Evolutionary conservation across 2,113 vertebrate genomes (phyloP).

Genomic region (Thomomys bottae): DNA sequence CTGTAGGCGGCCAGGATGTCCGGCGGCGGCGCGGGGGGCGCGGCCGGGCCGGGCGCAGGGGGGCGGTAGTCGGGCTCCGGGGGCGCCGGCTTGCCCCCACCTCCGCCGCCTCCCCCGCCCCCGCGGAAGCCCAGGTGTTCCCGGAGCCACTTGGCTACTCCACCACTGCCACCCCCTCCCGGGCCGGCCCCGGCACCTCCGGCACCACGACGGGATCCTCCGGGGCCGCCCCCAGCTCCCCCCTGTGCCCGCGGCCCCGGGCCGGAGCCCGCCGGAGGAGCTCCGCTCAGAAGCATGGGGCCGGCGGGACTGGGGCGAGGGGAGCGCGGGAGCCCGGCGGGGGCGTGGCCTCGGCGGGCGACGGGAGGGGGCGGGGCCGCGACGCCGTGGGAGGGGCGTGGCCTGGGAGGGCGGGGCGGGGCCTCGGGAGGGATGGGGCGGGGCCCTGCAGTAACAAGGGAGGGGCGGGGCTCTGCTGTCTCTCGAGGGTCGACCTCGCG

Average conservation of each 20-base stretch:
- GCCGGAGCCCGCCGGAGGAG: constrained; percentile 76
- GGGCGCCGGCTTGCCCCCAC: constrained; percentile 90
- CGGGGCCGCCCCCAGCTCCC: constrained; percentile 74
- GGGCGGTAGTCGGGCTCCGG: constrained; percentile 94
- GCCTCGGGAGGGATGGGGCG: constrained; percentile 45
- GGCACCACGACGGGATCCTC: constrained; percentile 62
- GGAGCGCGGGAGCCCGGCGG: constrained; percentile 1
- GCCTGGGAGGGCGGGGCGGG: constrained; percentile 43
- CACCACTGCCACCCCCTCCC: constrained; percentile 88
- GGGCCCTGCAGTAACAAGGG: constrained; percentile 54
- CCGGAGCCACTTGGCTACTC: constrained; percentile 97
- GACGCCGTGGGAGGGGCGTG: not conserved
- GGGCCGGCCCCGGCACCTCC: constrained; percentile 71
- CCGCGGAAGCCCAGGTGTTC: constrained; percentile 95
- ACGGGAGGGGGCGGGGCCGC: constrained; percentile 60
- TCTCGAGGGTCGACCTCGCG: not conserved
- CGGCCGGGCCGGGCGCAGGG: constrained; percentile 81
- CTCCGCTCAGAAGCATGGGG: constrained; percentile 86
- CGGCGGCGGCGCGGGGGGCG: constrained; percentile 89
- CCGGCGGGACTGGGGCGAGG: constrained; percentile 61
- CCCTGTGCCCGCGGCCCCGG: constrained; percentile 78
- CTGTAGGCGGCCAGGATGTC: constrained; percentile 96
- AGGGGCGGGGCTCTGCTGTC: constrained; percentile 65
- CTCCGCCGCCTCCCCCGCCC: constrained; percentile 77
- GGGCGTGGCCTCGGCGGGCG: constrained; percentile 40